Percentiles rank a stretch among this genome's conserved stretches.
phyloP scores from a whole-genome alignment of 2,888 invertebrate genomes.

The Eudemis profundana region DNA sequence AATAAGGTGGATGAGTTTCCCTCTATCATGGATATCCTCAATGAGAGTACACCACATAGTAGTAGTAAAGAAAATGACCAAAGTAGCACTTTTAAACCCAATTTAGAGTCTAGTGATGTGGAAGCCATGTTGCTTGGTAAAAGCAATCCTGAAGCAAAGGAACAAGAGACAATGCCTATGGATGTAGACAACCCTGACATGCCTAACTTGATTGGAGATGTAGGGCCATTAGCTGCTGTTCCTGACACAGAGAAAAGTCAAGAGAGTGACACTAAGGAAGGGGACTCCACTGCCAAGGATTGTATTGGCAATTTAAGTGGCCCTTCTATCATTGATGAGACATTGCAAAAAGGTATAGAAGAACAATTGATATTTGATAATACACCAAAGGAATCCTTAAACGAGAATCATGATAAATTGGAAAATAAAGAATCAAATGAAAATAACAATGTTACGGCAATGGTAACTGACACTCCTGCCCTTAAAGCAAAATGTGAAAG shows the following conservation, averaged over 20 bases:
- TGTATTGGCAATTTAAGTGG: slow-evolving; percentile 69
- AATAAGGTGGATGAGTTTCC: slow-evolving; percentile 73
- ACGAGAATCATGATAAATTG: background rate
- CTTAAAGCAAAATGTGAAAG: slow-evolving; percentile 29
- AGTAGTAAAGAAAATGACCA: slow-evolving; percentile 57
- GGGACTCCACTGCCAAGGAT: slow-evolving; percentile 50
- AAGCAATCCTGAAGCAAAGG: slow-evolving; percentile 53
- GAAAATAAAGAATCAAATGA: slow-evolving; percentile 12
- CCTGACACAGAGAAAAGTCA: slow-evolving; percentile 47
- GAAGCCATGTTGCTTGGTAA: slow-evolving; percentile 80
- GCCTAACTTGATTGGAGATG: slow-evolving; percentile 62
- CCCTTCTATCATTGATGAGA: slow-evolving; percentile 77
- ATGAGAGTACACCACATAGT: slow-evolving; percentile 56
- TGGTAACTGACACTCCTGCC: slow-evolving; percentile 47
- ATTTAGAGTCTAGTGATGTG: slow-evolving; percentile 76
- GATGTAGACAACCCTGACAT: slow-evolving; percentile 66
- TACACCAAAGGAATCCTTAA: slow-evolving; percentile 24
- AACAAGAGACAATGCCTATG: slow-evolving; percentile 58
- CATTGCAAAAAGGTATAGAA: slow-evolving; percentile 69
- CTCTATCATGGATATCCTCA: slow-evolving; percentile 82
- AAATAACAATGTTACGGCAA: slow-evolving; percentile 29
- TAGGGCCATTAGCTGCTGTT: slow-evolving; percentile 57
- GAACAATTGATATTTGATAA: slow-evolving; percentile 64
- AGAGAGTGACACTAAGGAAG: slow-evolving; percentile 49
- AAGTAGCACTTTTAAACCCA: slow-evolving; percentile 62